A percentile compares a stretch with the other conserved stretches of the same genome.
phyloP scores from a whole-genome alignment of 2,888 invertebrate genomes.

The Psylliodes chrysocephalus region DNA sequence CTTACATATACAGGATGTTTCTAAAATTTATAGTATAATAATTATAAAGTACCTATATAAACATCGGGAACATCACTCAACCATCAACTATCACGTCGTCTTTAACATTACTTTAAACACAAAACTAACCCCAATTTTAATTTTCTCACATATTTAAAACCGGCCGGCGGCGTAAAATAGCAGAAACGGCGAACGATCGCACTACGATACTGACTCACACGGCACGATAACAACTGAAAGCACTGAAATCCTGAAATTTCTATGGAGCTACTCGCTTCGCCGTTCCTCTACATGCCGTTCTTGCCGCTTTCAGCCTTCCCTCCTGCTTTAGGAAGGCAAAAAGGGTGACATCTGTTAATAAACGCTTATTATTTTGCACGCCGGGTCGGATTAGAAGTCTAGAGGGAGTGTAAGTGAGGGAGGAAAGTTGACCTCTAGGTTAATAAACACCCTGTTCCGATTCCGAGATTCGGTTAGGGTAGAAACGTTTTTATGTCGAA shows the following conservation, averaged over 20 bases:
- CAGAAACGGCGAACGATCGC: neutral
- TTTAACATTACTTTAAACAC: neutral
- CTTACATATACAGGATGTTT: no score
- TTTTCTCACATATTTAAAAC: neutral
- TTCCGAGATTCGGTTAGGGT: neutral
- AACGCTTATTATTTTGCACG: constrained; percentile 30
- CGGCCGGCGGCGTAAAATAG: neutral
- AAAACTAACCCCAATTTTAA: neutral
- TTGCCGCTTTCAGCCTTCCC: constrained; percentile 18
- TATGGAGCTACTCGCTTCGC: constrained; percentile 5
- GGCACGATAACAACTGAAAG: constrained; percentile 11
- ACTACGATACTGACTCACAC: constrained; percentile 6
- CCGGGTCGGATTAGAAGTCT: constrained; percentile 16
- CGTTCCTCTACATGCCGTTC: constrained; percentile 4
- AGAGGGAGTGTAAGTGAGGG: constrained; percentile 5
- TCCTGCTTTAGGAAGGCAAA: constrained; percentile 11
- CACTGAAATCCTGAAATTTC: constrained; percentile 20
- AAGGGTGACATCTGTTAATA: constrained; percentile 35
- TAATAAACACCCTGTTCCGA: constrained; percentile 8
- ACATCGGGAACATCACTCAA: no score
- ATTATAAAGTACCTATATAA: no score
- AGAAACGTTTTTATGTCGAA: neutral
- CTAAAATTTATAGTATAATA: no score
- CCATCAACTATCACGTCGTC: no score
- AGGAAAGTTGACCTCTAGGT: constrained; percentile 9